Percentiles rank a stretch among this genome's conserved stretches.
phyloP scores from a whole-genome alignment of 2,797 vertebrate genomes.

The Antennarius maculatus region DNA sequence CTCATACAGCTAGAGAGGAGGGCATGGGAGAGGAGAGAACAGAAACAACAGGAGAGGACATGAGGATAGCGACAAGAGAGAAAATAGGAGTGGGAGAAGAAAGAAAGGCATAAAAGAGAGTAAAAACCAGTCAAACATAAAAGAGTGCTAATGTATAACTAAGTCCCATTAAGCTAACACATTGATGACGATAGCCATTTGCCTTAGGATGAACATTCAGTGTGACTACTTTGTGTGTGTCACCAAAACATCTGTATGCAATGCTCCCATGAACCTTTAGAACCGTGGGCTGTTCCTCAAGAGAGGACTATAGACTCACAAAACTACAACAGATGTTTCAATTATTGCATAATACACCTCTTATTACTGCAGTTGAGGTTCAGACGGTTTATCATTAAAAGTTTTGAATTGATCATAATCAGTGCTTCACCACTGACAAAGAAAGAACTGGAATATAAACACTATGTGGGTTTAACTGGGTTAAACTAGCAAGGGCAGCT shows the following conservation, averaged over 20 bases:
- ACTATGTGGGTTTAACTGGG: background rate
- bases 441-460: background rate
- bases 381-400: background rate
- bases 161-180: slow-evolving; percentile 24
- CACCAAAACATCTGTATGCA: slow-evolving; percentile 15
- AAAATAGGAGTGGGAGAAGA: slow-evolving; percentile 5
- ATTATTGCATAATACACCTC: background rate
- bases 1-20: slow-evolving; percentile 88
- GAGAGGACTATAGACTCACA: background rate
- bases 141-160: slow-evolving; percentile 32
- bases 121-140: slow-evolving; percentile 27
- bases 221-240: slow-evolving; percentile 25
- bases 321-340: background rate
- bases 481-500: background rate
- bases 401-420: background rate
- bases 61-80: slow-evolving; percentile 11
- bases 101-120: background rate
- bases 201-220: slow-evolving; percentile 12
- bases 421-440: slow-evolving; percentile 3
- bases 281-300: slow-evolving; percentile 9
- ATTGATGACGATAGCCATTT: slow-evolving; percentile 45
- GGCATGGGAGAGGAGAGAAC: slow-evolving; percentile 1
- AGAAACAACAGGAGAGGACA: background rate
- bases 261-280: slow-evolving; percentile 4
- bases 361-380: background rate